Base-by-base conservation (phyloP, 2,888 invertebrate genomes). In the Nemapogon koenigi region DNA sequence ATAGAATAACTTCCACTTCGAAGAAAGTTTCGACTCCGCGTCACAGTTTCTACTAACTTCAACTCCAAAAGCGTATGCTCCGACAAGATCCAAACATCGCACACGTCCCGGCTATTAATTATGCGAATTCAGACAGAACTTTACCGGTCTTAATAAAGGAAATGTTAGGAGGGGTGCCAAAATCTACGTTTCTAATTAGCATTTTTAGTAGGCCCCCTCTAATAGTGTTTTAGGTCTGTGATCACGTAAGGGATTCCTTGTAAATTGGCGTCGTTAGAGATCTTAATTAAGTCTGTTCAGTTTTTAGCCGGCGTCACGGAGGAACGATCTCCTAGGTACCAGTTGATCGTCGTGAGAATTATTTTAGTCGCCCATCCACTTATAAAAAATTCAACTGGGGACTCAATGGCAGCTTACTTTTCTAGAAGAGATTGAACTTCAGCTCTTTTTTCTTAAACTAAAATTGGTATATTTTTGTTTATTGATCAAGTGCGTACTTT, bases 201-300 rank as follows among this genome's bases (percentile, higher is more conserved):
- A 22, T 22, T 22, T 3, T 19, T 3, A n/a, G 19, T n/a, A 3
- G 4, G 28, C n/a, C 50, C 42, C 40, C 44, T 63, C 64, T 57
- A 57, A 57, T 62, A 62, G 60, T 54, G 54, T 60, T 57, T 52
- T 51, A 57, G 54, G 50, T 62, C 68, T 62, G 44, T 45, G 51
- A 51, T 49, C 66, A 60, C 64, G 60, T 66, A 62, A 59, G 52
- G 48, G 59, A 61, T 67, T 62, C 61, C 63, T 64, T 60, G 57
- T 69, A 70, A 76, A 75, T 75, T 75, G 71, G 65, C 68, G 51
- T 65, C 66, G 67, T 66, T 72, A 60, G 59, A 63, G 58, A 55
- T 64, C 65, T 72, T 75, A 75, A 76, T 76, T 76, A 76, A 75
- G 72, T 60, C 66, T 49, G 59, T 61, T 58, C 58, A 66, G 67